These are phyloP conservation scores for Phengaris arion DNA, from an alignment of 2,888 invertebrate genomes.

Conservation along the genomic window DNA sequence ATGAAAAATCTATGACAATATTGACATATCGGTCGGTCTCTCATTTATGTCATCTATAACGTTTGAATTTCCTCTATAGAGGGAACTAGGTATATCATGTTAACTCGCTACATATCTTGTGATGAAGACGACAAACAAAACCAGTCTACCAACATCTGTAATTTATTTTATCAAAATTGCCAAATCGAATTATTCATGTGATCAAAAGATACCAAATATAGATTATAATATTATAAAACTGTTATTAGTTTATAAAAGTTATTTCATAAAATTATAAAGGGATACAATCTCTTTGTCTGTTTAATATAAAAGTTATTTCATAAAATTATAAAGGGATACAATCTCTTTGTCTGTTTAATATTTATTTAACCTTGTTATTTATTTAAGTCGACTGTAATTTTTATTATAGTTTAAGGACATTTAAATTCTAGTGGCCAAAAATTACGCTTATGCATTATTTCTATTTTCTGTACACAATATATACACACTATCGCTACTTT, in stretches of 20 bases:
- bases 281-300: background rate
- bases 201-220: conserved; percentile 20
- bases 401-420: background rate
- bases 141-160: conserved; percentile 9
- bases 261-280: background rate
- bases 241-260: background rate
- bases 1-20: background rate
- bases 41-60: background rate
- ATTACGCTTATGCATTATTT: background rate
- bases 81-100: background rate
- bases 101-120: background rate
- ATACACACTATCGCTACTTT: background rate
- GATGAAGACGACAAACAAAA: background rate
- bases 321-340: background rate
- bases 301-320: background rate
- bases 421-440: background rate
- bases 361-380: conserved; percentile 8
- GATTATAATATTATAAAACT: background rate
- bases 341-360: background rate
- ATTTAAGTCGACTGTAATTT: background rate
- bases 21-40: conserved; percentile 19
- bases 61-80: background rate
- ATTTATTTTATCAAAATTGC: conserved; percentile 1
- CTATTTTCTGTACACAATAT: background rate
- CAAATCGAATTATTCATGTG: conserved; percentile 18